Evolutionary conservation across 1,140 invertebrate genomes (phyloP).

Genomic region (Paraescarpia echinospica): DNA sequence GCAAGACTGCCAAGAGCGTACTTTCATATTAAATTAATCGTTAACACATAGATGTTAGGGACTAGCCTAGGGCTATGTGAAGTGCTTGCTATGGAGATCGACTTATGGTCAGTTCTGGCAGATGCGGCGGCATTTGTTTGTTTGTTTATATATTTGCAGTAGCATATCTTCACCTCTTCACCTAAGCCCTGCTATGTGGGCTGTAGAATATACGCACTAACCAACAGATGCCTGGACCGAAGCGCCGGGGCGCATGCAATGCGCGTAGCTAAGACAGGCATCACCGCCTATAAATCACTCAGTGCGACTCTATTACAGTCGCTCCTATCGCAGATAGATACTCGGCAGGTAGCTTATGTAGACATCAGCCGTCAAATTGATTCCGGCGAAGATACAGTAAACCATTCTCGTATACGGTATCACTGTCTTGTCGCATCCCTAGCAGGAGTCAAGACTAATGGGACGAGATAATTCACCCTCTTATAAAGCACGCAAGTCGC

Average conservation of each 20-base stretch:
- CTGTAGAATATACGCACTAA: background rate
- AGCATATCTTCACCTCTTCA: background rate
- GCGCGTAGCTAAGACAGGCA: background rate
- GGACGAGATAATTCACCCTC: background rate
- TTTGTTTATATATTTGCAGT: background rate
- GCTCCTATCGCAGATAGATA: background rate
- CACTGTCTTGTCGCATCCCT: background rate
- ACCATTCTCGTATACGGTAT: background rate
- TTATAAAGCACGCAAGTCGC: background rate
- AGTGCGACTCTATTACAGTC: background rate
- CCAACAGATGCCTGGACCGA: background rate
- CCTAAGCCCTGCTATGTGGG: background rate
- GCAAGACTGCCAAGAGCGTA: no score
- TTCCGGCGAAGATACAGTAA: background rate
- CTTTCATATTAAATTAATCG: no score
- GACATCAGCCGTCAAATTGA: background rate
- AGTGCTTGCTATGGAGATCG: background rate
- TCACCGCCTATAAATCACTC: background rate
- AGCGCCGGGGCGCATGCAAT: background rate
- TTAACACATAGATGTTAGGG: no score
- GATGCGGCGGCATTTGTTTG: background rate
- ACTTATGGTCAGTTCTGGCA: background rate
- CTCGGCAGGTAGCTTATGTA: background rate
- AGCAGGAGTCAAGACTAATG: background rate
- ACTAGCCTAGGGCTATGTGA: no score